Percentiles rank a stretch among this genome's conserved stretches.
phyloP scores from a whole-genome alignment of 2,888 invertebrate species.

The Chaetogeoica ovagalla region DNA sequence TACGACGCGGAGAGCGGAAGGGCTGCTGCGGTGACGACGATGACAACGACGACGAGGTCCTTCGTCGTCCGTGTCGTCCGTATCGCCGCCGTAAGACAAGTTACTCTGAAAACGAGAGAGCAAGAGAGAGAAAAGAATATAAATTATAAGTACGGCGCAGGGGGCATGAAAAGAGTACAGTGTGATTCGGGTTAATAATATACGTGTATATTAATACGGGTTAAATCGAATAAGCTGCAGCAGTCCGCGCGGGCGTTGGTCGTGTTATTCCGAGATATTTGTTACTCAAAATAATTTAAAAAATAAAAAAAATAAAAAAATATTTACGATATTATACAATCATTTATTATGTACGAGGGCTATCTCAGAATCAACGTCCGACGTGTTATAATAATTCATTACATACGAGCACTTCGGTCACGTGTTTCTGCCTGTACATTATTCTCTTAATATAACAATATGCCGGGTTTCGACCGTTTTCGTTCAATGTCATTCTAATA shows the following conservation, averaged over 20 bases:
- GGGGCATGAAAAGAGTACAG: too few species aligned
- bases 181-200: too few species aligned
- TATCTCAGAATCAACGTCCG: too few species aligned
- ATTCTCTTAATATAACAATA: too few species aligned
- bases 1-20: neutral
- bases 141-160: neutral
- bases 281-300: neutral
- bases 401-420: too few species aligned
- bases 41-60: neutral
- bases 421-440: too few species aligned
- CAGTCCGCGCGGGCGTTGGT: neutral
- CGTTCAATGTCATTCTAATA: too few species aligned
- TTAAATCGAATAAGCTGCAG: conserved; percentile 6
- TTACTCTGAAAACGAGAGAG: conserved; percentile 34
- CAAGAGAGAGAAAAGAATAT: neutral
- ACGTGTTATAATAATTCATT: too few species aligned
- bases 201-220: too few species aligned
- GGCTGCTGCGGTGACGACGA: neutral
- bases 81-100: conserved; percentile 23
- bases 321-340: too few species aligned
- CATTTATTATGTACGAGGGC: too few species aligned
- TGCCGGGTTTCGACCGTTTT: too few species aligned
- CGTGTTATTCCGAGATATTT: neutral
- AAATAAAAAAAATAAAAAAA: neutral
- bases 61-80: conserved; percentile 32